Base-by-base conservation (phyloP, 2,113 vertebrate genomes). In the Oncorhynchus gorbuscha region DNA sequence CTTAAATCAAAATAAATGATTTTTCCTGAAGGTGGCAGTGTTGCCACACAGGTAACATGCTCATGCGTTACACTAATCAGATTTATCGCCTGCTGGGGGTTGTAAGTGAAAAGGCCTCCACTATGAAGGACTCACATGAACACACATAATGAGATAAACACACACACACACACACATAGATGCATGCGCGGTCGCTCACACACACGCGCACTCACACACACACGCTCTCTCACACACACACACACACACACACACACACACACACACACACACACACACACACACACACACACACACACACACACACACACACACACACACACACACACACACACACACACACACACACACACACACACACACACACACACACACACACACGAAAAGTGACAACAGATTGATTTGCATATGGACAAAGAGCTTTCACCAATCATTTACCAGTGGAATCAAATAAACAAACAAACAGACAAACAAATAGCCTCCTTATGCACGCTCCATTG, bases 11-110 rank as follows among this genome's bases (percentile, higher is more conserved):
- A 7, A 18, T 8, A 22, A 48, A 14, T 30, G 13, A 32, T 48
- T 70, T 1, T 5, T 48, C 73, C 85, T 79, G 79, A 18, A 85
- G 85, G 82, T 78, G 87, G 80, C 87, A 85, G 69, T 85, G 80
- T 87, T 83, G 77, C 26, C 79, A 65, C 62, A 58, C 70, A 76
- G 12, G 16, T 84, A n/a, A 76, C 9, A 1, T 49, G 18, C 26
- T 28, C 32, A 65, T 22, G 32, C 48, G 13, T 39, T 8, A 24
- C n/a, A 24, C 8, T 39, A 3, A 35, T 20, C 32, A 69, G 32
- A 13, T 20, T 6, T 48, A 24, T 22, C 39, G 1, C 39, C 18
- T 30, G 9, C 2, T 12, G 66, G 30, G 30, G 20, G 1, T 16
- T 39, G 69, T 22, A 39, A 28, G n/a, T 26, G 28, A 58, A 7